These are phyloP conservation scores for Hypotaenidia okinawae DNA, from an alignment of 2,797 vertebrate species.

Conservation along the genomic window DNA sequence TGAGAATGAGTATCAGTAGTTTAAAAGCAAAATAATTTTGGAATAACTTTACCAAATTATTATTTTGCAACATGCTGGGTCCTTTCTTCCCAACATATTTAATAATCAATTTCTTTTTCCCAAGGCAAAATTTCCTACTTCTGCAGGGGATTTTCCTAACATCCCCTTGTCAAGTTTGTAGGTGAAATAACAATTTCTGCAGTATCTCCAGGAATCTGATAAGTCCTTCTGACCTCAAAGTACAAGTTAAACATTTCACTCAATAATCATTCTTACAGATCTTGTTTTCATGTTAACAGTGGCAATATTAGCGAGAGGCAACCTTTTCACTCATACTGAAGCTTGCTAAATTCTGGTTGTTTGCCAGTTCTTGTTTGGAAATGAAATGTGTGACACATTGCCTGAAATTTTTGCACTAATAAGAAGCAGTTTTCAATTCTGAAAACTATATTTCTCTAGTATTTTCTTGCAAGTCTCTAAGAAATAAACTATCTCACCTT, in stretches of 20 bases:
- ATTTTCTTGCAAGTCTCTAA: background rate
- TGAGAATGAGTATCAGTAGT: background rate
- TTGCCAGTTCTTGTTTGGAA: conserved; percentile 32
- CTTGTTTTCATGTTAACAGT: conserved; percentile 29
- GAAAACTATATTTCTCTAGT: background rate
- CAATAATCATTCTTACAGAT: conserved; percentile 25
- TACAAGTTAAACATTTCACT: background rate
- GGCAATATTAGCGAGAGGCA: conserved; percentile 1
- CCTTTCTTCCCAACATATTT: background rate
- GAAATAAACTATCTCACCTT: background rate
- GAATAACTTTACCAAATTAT: background rate
- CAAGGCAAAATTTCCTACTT: background rate
- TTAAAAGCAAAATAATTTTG: background rate
- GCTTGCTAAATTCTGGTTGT: background rate
- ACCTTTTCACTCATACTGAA: conserved; percentile 27
- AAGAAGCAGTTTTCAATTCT: background rate
- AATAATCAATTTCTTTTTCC: background rate
- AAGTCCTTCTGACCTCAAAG: conserved; percentile 2
- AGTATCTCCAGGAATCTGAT: background rate
- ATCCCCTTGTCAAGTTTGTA: background rate
- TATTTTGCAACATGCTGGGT: background rate
- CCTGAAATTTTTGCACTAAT: background rate
- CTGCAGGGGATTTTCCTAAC: background rate
- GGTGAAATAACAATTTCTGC: conserved; percentile 1
- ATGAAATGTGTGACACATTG: background rate